These are phyloP conservation scores for Hybognathus amarus DNA, from an alignment of 2,797 vertebrate species.

Conservation along the genomic window DNA sequence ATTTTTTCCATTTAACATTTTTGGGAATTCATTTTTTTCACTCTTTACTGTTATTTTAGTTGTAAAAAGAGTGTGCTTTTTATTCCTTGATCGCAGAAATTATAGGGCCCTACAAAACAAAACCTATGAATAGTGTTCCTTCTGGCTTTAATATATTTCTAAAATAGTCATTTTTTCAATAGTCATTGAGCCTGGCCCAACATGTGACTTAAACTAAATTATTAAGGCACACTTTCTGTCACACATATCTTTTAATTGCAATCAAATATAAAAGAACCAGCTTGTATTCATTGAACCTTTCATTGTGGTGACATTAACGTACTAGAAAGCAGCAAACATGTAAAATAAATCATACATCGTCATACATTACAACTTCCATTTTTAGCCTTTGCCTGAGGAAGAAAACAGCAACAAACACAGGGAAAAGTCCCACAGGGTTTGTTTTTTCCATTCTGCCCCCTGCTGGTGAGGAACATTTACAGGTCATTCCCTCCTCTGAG, in stretches of 20 bases:
- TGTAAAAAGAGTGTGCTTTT: too few species aligned
- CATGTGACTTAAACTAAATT: background rate
- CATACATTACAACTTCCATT: background rate
- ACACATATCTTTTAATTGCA: background rate
- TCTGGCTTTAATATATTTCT: too few species aligned
- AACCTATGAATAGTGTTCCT: background rate
- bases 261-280: background rate
- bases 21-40: too few species aligned
- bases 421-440: background rate
- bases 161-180: too few species aligned
- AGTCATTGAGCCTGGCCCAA: too few species aligned
- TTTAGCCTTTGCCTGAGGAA: background rate
- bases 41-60: too few species aligned
- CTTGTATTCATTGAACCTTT: background rate
- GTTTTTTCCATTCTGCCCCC: constrained; percentile 20
- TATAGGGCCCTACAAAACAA: too few species aligned
- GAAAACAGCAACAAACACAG: constrained; percentile 8
- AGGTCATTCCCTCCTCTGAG: background rate
- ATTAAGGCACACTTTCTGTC: background rate
- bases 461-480: constrained; percentile 3
- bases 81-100: too few species aligned
- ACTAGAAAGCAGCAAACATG: background rate
- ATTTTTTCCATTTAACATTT: too few species aligned
- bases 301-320: background rate
- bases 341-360: background rate